These are phyloP conservation scores for Clarias gariepinus DNA, from an alignment of 2,113 vertebrate species.

Conservation along the genomic window DNA sequence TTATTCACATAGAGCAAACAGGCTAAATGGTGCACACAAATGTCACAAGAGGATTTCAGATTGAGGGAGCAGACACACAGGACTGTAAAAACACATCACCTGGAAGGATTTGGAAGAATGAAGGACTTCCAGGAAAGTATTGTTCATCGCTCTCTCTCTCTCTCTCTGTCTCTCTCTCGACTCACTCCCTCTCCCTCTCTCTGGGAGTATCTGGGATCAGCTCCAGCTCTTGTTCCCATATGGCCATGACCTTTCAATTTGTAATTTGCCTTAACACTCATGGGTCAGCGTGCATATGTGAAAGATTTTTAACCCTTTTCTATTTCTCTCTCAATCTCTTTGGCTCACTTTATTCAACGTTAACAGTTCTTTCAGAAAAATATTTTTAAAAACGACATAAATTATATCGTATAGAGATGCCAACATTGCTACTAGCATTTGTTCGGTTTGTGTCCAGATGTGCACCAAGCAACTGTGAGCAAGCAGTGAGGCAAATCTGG, in stretches of 20 bases:
- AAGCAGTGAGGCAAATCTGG: not conserved
- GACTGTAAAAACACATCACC: not conserved
- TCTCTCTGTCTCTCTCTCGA: not conserved
- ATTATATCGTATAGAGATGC: not conserved
- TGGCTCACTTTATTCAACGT: not conserved
- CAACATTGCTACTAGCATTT: not conserved
- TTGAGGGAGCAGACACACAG: not conserved
- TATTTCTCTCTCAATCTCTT: not conserved
- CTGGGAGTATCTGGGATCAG: constrained; percentile 11
- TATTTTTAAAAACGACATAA: not conserved
- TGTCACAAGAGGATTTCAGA: not conserved
- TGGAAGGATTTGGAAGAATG: constrained; percentile 14
- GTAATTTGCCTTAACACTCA: not conserved
- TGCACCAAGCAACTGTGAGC: not conserved
- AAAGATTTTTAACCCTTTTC: not conserved
- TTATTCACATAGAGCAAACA: not conserved
- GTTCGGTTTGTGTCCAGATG: not conserved
- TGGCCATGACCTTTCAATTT: constrained; percentile 16
- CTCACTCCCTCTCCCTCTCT: not conserved
- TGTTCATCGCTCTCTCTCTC: not conserved
- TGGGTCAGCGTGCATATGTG: not conserved
- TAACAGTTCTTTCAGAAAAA: not conserved
- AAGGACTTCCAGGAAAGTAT: constrained; percentile 25
- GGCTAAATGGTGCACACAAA: not conserved
- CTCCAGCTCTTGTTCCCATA: constrained; percentile 31